These are phyloP conservation scores for Coelogynopora nodosa DNA, from an alignment of 2,888 invertebrate species.

Conservation along the genomic window DNA sequence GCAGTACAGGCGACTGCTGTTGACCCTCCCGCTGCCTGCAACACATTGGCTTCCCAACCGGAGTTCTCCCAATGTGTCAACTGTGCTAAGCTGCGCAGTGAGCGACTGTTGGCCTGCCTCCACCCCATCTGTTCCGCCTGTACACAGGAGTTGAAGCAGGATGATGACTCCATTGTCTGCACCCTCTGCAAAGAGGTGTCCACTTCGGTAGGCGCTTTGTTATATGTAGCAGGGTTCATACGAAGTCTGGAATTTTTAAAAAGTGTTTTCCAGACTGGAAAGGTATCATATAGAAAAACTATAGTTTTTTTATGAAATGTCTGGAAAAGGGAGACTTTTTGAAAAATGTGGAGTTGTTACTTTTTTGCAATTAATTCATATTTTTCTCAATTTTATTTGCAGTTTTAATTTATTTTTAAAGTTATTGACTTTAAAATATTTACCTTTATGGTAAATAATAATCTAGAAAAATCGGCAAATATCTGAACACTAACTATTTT, in stretches of 20 bases:
- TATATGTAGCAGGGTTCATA: too few relatives aligned
- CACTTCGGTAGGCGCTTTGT: neutral
- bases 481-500: too few relatives aligned
- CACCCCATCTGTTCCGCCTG: neutral
- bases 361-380: too few relatives aligned
- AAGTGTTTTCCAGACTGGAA: neutral
- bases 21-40: neutral
- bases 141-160: neutral
- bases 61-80: neutral
- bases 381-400: too few relatives aligned
- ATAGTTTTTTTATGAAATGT: neutral
- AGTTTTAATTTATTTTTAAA: neutral
- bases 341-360: too few relatives aligned
- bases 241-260: too few relatives aligned
- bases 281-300: neutral
- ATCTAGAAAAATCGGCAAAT: too few relatives aligned
- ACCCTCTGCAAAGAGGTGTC: neutral
- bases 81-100: neutral
- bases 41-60: neutral
- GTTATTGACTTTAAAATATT: neutral
- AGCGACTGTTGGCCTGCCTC: neutral
- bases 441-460: neutral
- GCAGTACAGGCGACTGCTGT: neutral
- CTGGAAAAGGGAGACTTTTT: neutral
- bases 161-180: neutral